Evolutionary conservation across 2,113 vertebrate genomes (phyloP).

Genomic region (Prionailurus bengalensis): DNA sequence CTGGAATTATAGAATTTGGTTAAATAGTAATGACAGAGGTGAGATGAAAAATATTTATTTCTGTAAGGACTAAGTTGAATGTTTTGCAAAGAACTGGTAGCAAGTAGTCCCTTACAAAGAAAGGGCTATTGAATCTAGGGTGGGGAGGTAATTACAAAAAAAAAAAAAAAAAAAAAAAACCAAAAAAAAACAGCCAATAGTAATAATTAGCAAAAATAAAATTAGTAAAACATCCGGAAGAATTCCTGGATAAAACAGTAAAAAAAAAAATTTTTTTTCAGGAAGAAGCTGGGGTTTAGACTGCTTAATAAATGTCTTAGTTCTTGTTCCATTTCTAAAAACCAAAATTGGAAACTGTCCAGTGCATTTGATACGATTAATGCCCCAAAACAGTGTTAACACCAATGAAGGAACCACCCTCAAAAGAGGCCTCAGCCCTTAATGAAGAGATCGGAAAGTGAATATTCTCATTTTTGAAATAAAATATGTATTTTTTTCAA

Average conservation of each 20-base stretch:
- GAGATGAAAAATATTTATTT: background rate
- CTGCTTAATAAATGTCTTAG: background rate
- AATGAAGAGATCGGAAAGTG: background rate
- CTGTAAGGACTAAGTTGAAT: background rate
- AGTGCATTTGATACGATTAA: background rate
- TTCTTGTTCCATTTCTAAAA: conserved; percentile 3
- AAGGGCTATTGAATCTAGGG: background rate
- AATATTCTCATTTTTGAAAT: background rate
- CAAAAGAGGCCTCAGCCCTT: background rate
- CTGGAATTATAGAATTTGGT: background rate
- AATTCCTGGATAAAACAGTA: background rate
- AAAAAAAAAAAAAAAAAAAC: background rate
- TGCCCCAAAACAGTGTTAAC: background rate
- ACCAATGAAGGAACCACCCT: background rate
- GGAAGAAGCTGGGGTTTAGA: background rate
- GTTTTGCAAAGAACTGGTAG: conserved; percentile 7
- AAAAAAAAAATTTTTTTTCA: background rate
- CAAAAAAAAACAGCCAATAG: background rate
- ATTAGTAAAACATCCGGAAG: background rate
- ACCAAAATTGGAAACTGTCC: background rate
- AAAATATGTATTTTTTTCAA: background rate
- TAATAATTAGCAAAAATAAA: background rate
- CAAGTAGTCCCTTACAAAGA: background rate
- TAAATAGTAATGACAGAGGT: background rate
- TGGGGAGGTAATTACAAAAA: background rate